Evolutionary conservation across 2,797 vertebrate species (phyloP), one percentile per base, ranked within the genome.

Genomic region (Acestrorhynchus altus): DNA sequence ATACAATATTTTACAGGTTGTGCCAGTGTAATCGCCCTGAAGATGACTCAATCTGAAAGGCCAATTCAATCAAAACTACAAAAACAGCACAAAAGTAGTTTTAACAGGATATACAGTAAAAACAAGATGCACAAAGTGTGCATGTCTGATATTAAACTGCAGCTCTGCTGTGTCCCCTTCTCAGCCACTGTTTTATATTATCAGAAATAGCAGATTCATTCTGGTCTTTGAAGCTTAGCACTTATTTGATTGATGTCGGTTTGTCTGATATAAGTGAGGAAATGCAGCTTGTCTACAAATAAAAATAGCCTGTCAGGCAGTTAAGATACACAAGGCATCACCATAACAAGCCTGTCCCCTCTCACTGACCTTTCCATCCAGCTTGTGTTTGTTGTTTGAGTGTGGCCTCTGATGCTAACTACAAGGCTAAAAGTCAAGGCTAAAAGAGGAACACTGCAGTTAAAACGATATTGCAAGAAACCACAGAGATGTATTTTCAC

Each of bases 341-440:
- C 54, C 39, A 7, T 59, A 83, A 70, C 59, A 42, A 79, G 61
- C 42, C 51, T 61, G 64, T 65, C 64, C 51, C 64, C 52, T 63
- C 68, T 59, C n/a, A 13, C 47, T 81, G 74, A 79, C 71, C 81
- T 79, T 77, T 78, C 61, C 64, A 71, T 63, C 44, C 51, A 9
- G 70, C 35, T 73, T 18, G 39, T 64, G 67, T 67, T 71, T 76
- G 69, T 51, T 74, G 65, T 54, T 31, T 26, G 60, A 78, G 56
- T 8, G 49, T 39, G 18, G 49, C 16, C 28, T 61, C 49, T 70
- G 76, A 76, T 65, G 42, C 51, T 69, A 76, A 54, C 22, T 63
- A 28, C 64, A 57, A 22, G 63, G 18, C 42, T 72, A 59, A 70
- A 79, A 64, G 69, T 69, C 77, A 63, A 11, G 31, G 24, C 68